Percentiles rank a stretch among this genome's conserved stretches.
These are phyloP conservation scores for Ia io DNA, from an alignment of 2,113 vertebrate genomes.

Conservation along the genomic window DNA sequence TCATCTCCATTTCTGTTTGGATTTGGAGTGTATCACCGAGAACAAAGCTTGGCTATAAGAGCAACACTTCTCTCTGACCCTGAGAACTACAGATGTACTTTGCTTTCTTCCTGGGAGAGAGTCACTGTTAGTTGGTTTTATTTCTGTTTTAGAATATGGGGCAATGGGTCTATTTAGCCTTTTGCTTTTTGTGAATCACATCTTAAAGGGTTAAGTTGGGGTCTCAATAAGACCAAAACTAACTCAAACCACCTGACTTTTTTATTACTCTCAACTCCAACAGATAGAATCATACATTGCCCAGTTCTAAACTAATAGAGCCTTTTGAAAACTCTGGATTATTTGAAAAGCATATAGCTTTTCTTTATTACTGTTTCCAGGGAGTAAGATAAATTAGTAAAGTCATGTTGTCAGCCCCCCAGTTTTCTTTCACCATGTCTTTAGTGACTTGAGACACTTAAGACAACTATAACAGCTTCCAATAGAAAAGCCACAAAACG, in stretches of 20 bases:
- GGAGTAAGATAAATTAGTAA: neutral
- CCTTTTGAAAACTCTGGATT: neutral
- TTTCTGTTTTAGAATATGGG: constrained; percentile 24
- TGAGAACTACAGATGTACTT: neutral
- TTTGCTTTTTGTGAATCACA: neutral
- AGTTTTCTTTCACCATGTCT: neutral
- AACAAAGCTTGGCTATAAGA: neutral
- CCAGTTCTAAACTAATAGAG: neutral
- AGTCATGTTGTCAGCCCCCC: neutral
- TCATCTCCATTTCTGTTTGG: neutral
- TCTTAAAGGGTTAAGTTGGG: neutral
- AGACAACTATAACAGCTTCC: neutral
- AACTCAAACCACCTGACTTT: neutral
- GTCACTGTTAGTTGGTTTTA: constrained; percentile 20
- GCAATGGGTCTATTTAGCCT: neutral
- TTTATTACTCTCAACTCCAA: neutral
- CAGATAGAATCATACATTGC: neutral
- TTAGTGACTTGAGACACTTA: neutral
- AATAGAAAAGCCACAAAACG: neutral
- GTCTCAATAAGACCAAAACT: neutral
- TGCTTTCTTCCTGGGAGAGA: constrained; percentile 41
- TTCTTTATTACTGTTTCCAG: neutral
- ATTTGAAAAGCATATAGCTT: neutral
- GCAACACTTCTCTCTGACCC: neutral
- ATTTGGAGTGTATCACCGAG: neutral